These are phyloP conservation scores for Speoplatyrhinus poulsoni DNA, from an alignment of 2,113 vertebrate species.

Conservation along the genomic window DNA sequence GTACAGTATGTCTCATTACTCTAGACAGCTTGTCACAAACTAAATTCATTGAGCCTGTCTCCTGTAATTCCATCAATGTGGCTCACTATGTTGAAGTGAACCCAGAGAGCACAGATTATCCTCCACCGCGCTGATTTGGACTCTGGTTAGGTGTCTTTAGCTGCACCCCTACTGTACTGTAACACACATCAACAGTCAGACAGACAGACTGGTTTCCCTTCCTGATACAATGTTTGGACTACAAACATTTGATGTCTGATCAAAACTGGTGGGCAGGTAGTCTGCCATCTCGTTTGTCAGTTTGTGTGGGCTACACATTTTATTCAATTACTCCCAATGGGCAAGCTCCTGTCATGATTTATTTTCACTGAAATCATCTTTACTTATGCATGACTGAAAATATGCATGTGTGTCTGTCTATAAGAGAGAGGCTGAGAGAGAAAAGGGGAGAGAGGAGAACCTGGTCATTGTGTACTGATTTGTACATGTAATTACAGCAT, in stretches of 20 bases:
- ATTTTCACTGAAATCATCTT: conserved; percentile 40
- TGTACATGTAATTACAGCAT: neutral
- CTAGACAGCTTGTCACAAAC: too few species aligned
- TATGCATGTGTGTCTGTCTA: too few species aligned
- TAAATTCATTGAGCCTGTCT: too few species aligned
- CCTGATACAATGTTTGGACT: conserved; percentile 27
- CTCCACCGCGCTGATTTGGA: neutral
- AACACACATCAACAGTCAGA: neutral
- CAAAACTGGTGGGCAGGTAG: conserved; percentile 13
- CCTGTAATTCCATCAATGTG: too few species aligned
- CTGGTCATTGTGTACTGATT: too few species aligned
- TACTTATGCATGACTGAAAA: conserved; percentile 23
- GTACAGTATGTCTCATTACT: too few species aligned
- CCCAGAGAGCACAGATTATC: too few species aligned
- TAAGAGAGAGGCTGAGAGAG: too few species aligned
- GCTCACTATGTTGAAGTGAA: neutral
- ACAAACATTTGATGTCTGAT: neutral
- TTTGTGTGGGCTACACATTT: neutral
- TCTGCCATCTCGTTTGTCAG: conserved; percentile 15
- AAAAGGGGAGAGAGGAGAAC: too few species aligned
- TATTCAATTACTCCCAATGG: neutral
- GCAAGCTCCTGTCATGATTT: conserved; percentile 50
- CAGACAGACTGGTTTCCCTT: conserved; percentile 1
- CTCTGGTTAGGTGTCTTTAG: too few species aligned
- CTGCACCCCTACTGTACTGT: neutral